Evolutionary conservation across 2,888 invertebrate species (phyloP).

Genomic region (Harpalus rubripes): DNA sequence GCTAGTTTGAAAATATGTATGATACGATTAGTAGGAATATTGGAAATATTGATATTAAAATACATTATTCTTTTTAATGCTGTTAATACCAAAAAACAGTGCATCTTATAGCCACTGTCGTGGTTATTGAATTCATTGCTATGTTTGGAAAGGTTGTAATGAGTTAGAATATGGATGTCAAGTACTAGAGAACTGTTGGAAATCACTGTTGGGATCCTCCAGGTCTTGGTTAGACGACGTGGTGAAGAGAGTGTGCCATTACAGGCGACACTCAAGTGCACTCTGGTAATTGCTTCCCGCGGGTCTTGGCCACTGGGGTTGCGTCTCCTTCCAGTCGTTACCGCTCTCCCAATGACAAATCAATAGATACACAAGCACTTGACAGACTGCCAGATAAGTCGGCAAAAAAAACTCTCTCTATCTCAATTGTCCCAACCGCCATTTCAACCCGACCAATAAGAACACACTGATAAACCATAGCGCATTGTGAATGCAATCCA

Average conservation of each 20-base stretch:
- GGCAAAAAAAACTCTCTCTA: conserved; percentile 24
- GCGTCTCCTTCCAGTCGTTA: conserved; percentile 39
- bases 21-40: no score
- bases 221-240: conserved; percentile 38
- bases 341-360: conserved; percentile 64
- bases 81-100: no score
- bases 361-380: conserved; percentile 66
- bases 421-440: conserved; percentile 50
- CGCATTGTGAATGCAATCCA: conserved; percentile 23
- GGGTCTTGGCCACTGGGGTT: conserved; percentile 47
- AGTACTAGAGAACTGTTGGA: background rate
- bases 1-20: no score
- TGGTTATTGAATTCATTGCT: no score
- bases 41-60: no score
- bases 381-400: conserved; percentile 66
- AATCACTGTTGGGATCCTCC: background rate
- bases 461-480: conserved; percentile 35
- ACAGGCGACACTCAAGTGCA: conserved; percentile 70
- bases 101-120: no score
- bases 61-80: no score
- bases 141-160: background rate
- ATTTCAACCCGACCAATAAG: conserved; percentile 50
- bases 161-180: background rate
- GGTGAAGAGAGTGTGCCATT: conserved; percentile 66
- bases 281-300: conserved; percentile 70